Percentiles rank a stretch among this genome's conserved stretches.
phyloP scores from a whole-genome alignment of 92 coral and sea anemone species.

The Epizoanthus scotinus region DNA sequence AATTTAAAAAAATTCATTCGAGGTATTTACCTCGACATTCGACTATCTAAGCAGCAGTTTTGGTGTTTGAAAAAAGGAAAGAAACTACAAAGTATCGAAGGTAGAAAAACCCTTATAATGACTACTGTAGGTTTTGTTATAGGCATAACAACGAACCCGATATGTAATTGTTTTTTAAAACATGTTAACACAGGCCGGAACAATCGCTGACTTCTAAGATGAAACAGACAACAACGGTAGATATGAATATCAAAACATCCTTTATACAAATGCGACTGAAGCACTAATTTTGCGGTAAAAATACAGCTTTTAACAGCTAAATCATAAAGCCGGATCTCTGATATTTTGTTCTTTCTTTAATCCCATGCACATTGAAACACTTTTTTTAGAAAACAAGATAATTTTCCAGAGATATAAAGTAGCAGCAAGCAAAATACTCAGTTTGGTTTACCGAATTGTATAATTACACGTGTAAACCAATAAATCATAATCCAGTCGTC shows the following conservation, averaged over 20 bases:
- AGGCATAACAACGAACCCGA: too few species aligned
- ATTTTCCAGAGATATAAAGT: too few species aligned
- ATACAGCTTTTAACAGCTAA: too few species aligned
- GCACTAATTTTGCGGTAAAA: neutral
- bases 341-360: too few species aligned
- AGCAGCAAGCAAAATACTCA: neutral
- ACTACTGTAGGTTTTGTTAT: too few species aligned
- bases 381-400: too few species aligned
- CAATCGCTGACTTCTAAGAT: neutral
- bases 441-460: neutral
- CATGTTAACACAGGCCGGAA: neutral
- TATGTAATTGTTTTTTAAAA: neutral
- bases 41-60: neutral
- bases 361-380: too few species aligned
- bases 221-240: constrained; percentile 1
- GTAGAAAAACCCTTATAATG: too few species aligned
- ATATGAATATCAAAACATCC: constrained; percentile 1
- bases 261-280: constrained; percentile 1
- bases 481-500: neutral
- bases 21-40: neutral
- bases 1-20: neutral
- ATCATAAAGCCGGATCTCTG: too few species aligned
- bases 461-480: neutral
- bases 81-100: neutral
- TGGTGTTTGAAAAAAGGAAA: neutral